A percentile compares a stretch with the other conserved stretches of the same genome.
phyloP scores from a whole-genome alignment of 2,888 invertebrate genomes.

The Melinaea menophilus region DNA sequence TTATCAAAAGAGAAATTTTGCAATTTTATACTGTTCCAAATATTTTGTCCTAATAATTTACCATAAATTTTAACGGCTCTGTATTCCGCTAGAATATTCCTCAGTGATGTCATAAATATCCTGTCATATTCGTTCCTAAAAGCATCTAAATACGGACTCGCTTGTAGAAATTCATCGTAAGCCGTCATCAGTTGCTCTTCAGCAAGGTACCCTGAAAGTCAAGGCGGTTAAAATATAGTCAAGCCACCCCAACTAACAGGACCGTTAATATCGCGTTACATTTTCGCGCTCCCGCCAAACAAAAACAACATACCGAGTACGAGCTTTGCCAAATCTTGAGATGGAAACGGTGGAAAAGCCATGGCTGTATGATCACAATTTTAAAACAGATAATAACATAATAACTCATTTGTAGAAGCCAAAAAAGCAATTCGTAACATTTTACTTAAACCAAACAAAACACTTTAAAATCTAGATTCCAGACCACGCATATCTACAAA shows the following conservation, averaged over 20 bases:
- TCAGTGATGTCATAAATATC: constrained; percentile 71
- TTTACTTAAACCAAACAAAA: constrained; percentile 15
- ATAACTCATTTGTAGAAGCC: constrained; percentile 16
- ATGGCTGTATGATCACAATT: constrained; percentile 35
- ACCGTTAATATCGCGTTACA: constrained; percentile 35
- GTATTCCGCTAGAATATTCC: constrained; percentile 69
- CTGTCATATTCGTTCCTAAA: constrained; percentile 69
- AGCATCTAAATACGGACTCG: constrained; percentile 69
- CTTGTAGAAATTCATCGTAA: constrained; percentile 71
- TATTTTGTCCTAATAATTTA: constrained; percentile 33
- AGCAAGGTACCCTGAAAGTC: constrained; percentile 61
- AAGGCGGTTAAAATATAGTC: constrained; percentile 18
- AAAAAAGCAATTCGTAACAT: constrained; percentile 19
- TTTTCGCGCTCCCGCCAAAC: constrained; percentile 64
- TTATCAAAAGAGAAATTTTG: too few relatives aligned
- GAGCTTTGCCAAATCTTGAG: constrained; percentile 68
- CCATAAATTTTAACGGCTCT: constrained; percentile 71
- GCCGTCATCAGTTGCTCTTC: constrained; percentile 73
- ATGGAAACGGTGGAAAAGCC: constrained; percentile 66
- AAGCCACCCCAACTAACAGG: constrained; percentile 12
- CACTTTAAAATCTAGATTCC: constrained; percentile 21
- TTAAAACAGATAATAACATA: constrained; percentile 7
- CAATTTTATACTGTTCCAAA: too few relatives aligned
- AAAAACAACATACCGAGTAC: constrained; percentile 60
- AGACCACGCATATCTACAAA: constrained; percentile 15